phyloP scores from a whole-genome alignment of 2,888 invertebrate genomes.

The Melinaea marsaeus region DNA sequence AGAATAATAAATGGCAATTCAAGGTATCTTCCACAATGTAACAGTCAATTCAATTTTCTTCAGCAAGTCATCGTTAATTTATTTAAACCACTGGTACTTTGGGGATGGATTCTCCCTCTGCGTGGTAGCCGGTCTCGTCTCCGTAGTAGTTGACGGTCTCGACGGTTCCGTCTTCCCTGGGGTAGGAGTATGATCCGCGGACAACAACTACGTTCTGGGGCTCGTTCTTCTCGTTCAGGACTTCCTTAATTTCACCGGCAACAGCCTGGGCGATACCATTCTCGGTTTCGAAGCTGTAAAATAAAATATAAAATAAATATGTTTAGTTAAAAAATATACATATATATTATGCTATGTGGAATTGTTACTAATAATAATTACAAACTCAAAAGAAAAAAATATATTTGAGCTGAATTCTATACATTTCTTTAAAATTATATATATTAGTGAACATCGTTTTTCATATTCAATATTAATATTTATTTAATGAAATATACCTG shows the following conservation, averaged over 20 bases:
- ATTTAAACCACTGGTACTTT: constrained; percentile 56
- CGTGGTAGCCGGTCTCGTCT: constrained; percentile 81
- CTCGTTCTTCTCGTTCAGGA: constrained; percentile 76
- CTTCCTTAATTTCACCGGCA: constrained; percentile 60
- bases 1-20: no score
- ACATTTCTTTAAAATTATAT: no score
- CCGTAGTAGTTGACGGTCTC: constrained; percentile 75
- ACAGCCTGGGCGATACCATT: constrained; percentile 76
- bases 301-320: not conserved
- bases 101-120: constrained; percentile 80
- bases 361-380: no score
- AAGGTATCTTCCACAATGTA: not conserved
- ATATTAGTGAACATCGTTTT: no score
- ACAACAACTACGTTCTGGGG: constrained; percentile 75
- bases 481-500: constrained; percentile 39
- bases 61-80: constrained; percentile 28
- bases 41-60: constrained; percentile 26
- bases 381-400: no score
- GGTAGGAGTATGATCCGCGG: constrained; percentile 78
- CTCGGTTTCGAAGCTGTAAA: constrained; percentile 71
- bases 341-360: no score
- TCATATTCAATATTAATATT: not conserved
- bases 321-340: no score
- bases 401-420: no score
- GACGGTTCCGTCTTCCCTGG: constrained; percentile 72